Evolutionary conservation across 2,113 vertebrate genomes (phyloP), one percentile per base, ranked within the genome.

Genomic region (cattle (Bos taurus)): DNA sequence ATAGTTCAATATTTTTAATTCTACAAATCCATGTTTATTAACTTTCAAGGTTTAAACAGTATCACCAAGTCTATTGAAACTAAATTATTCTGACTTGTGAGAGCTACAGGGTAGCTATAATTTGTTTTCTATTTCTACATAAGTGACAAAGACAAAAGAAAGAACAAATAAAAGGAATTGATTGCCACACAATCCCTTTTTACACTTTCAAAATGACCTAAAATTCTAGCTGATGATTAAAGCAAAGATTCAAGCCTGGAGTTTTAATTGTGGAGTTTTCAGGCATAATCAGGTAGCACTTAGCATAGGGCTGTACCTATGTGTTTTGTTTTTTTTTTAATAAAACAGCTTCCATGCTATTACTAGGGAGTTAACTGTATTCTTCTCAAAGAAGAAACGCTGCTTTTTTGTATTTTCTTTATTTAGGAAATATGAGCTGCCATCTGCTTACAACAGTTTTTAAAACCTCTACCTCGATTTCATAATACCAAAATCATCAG

Each of bases 1-100:
- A 13, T 98, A 98, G 98, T 98, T 99, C 98, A 0, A 99, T 99
- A 99, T 98, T 99, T 99, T 98, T 99, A 99, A 99, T 99, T 98
- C 99, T 98, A 98, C 99, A 98, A 99, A 99, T 99, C 99, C 98
- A 99, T 99, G 98, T 99, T 99, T 99, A 99, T 99, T 99, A 99
- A 98, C 99, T 99, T 99, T 99, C 97, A 97, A 97, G 96, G 84
- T 99, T 99, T 99, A 99, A 99, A 99, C 97, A 99, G 98, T 97
- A 98, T 99, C 99, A 98, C 98, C 88, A 97, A 98, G 98, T 99
- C 98, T 98, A 98, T 99, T 98, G 98, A 99, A 99, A 99, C 98
- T 98, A 98, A 99, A 98, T 98, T 98, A 98, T 98, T 98, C 97
- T 98, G 98, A 98, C 98, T 99, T 98, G 96, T 98, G 97, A 98